These are phyloP conservation scores for Elephas maximus DNA, from an alignment of 2,113 vertebrate species.

Conservation along the genomic window DNA sequence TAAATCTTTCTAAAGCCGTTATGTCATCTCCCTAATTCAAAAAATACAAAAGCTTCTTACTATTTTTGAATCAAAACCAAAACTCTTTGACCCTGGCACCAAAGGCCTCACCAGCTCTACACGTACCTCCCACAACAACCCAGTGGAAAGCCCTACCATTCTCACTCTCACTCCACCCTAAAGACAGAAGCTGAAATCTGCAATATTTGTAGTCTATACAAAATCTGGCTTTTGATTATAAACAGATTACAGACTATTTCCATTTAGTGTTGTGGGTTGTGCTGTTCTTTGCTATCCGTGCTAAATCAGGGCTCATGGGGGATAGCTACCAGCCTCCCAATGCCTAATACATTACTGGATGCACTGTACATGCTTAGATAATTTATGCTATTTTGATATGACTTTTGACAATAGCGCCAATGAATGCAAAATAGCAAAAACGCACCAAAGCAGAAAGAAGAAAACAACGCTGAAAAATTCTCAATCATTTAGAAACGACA, in stretches of 20 bases:
- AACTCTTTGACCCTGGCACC: background rate
- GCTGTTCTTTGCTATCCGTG: background rate
- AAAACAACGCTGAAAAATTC: constrained; percentile 29
- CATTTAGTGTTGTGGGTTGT: background rate
- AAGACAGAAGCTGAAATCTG: background rate
- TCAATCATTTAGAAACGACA: constrained; percentile 55
- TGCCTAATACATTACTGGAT: background rate
- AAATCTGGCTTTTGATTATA: constrained; percentile 5
- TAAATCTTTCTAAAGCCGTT: constrained; percentile 25
- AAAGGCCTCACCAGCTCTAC: background rate
- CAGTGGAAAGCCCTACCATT: background rate
- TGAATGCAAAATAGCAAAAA: constrained; percentile 36
- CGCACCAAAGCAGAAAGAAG: constrained; percentile 17
- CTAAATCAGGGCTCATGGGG: background rate
- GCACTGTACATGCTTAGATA: background rate
- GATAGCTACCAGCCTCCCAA: background rate
- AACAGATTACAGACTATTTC: background rate
- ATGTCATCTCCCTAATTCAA: constrained; percentile 27
- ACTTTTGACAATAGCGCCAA: background rate
- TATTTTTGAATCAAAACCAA: constrained; percentile 54
- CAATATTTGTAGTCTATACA: background rate
- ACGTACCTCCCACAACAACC: background rate
- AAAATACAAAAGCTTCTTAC: constrained; percentile 3
- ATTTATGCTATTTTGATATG: background rate
- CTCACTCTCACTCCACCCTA: background rate